Base-by-base conservation (phyloP, 2,797 vertebrate genomes). In the Cephalopachus bancanus region DNA sequence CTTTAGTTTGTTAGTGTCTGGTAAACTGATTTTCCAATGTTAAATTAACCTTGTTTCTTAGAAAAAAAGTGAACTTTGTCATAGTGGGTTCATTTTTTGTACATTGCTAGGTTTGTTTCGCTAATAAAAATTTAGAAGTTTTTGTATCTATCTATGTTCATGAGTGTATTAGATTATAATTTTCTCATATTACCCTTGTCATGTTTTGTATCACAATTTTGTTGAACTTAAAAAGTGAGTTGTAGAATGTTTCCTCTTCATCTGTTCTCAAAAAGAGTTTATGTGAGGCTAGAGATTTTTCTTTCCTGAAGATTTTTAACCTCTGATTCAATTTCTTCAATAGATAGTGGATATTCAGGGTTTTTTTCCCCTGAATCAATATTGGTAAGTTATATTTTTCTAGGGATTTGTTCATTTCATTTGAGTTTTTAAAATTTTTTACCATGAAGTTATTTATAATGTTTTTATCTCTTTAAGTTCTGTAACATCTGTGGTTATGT, bases 1-100 rank as follows among this genome's bases (percentile, higher is more conserved):
- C 10, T 96, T 95, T 95, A 79, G 60, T 94, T 96, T 94, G 49
- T 95, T 95, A 65, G 59, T 84, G 11, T 88, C 69, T 81, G 24
- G 33, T 84, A 17, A 94, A 51, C 57, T 89, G 24, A 95, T 86
- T 86, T 85, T 93, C 14, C n/a, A 49, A 8, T 80, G 17, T 87
- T 92, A 85, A 85, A 64, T 95, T 92, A 64, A 91, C 75, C 17
- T 72, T 89, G 59, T 74, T 78, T 67, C 33, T 33, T 95, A 91
- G 62, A 87, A 15, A 92, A 87, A 83, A 80, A 1, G 33, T 80
- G 60, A 44, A 53, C 53, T 92, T 87, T 17, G 59, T 83, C 37
- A 55, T 93, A 69, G 67, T 81, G 30, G 16, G 22, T 95, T 64
- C 51, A 84, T 51, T 91, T 91, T 59, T 86, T 83, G 44, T 26